Base-by-base conservation (phyloP, 2,888 invertebrate genomes). In the Aproaerema taeniolella region DNA sequence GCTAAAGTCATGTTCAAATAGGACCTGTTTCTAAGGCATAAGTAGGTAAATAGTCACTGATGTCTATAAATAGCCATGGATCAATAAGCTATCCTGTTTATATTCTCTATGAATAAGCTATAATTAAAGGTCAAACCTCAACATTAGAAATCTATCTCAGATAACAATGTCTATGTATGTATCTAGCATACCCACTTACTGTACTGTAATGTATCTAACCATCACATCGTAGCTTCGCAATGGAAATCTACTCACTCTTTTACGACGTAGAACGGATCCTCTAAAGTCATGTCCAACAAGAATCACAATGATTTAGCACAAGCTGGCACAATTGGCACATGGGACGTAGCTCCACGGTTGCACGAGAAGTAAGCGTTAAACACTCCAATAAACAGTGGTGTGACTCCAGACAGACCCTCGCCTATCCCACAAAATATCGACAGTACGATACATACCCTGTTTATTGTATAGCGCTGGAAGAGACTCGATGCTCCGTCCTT, bases 211-310 rank as follows among this genome's bases (percentile, higher is more conserved):
- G n/a, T n/a, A n/a, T n/a, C n/a, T n/a, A n/a, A n/a, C n/a, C n/a
- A n/a, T n/a, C n/a, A n/a, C n/a, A n/a, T n/a, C n/a, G n/a, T n/a
- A n/a, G n/a, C n/a, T n/a, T n/a, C n/a, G n/a, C n/a, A n/a, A n/a
- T 6, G 20, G 8, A 34, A 34, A 5, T 34, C 36, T 39, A 92
- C 96, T 95, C 91, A 98, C 98, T 97, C 97, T 92, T 96, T 97
- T 63, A 98, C 97, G 83, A 97, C 96, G 91, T 97, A 97, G 90
- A 97, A 98, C 55, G 98, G 98, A 89, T 98, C 98, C 90, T 98
- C 97, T 88, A 97, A 91, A 91, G 97, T 96, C 97, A 98, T 97
- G 92, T 91, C 94, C 91, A 88, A 88, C 68, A 80, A 72, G 64
- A 79, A 61, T 46, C 61, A 59, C 50, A 53, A 58, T 51, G 57